phyloP scores from a whole-genome alignment of 2,888 invertebrate genomes.

The Trachelus tabidus region DNA sequence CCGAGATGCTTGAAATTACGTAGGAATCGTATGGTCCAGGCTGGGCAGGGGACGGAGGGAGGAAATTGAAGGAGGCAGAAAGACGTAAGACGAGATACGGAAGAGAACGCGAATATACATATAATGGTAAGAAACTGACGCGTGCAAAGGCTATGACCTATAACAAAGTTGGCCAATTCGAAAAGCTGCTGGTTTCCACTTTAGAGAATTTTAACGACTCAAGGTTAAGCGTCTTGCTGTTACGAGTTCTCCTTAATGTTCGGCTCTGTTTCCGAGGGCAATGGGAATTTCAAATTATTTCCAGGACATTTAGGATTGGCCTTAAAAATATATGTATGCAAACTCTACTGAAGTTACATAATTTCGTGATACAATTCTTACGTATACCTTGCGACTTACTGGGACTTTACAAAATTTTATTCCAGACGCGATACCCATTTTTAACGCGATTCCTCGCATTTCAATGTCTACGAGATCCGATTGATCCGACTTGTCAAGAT shows the following conservation, averaged over 20 bases:
- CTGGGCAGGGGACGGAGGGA: neutral
- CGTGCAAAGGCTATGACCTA: neutral
- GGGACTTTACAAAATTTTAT: too few relatives aligned
- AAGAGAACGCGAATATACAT: neutral
- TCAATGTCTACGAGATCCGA: neutral
- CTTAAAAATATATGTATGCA: neutral
- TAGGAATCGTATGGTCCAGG: neutral
- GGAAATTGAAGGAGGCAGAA: neutral
- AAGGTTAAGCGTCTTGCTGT: neutral
- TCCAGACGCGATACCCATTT: too few relatives aligned
- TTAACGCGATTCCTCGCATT: neutral
- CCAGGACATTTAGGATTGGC: neutral
- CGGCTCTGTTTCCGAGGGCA: neutral
- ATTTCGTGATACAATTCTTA: too few relatives aligned
- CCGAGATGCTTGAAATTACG: neutral
- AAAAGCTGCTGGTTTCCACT: neutral
- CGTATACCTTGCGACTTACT: too few relatives aligned
- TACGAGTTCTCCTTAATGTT: neutral
- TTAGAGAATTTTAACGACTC: neutral
- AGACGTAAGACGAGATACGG: neutral
- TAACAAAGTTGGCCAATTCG: neutral
- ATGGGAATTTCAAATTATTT: neutral
- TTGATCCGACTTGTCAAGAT: neutral
- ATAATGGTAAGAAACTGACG: neutral
- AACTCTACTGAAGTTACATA: neutral